Evolutionary conservation across 2,113 vertebrate species (phyloP).

Genomic region (Hydrochoerus hydrochaeris): DNA sequence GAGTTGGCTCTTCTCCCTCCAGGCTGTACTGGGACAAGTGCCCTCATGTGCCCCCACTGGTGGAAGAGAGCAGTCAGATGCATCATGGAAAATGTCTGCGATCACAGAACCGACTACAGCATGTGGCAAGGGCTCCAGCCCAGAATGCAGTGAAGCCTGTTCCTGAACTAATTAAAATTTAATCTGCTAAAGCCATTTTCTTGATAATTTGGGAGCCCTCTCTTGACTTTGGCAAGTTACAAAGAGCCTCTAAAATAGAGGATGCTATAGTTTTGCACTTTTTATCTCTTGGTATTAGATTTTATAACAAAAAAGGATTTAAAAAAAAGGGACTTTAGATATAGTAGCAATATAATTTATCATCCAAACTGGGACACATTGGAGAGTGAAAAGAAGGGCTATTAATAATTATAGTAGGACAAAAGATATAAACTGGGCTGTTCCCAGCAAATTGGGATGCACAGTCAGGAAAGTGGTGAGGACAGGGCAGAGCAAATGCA

Average conservation of each 20-base stretch:
- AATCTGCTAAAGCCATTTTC: slow-evolving; percentile 73
- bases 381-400: slow-evolving; percentile 41
- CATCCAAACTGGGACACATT: slow-evolving; percentile 66
- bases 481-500: neutral
- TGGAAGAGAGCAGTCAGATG: neutral
- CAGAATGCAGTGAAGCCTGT: neutral
- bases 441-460: neutral
- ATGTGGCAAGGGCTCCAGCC: neutral
- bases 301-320: slow-evolving; percentile 19
- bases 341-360: slow-evolving; percentile 63
- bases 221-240: slow-evolving; percentile 66
- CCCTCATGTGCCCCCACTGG: slow-evolving; percentile 36
- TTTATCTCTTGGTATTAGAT: slow-evolving; percentile 60
- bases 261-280: slow-evolving; percentile 60
- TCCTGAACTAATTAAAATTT: slow-evolving; percentile 74
- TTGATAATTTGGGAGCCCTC: slow-evolving; percentile 72
- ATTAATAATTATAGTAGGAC: slow-evolving; percentile 58
- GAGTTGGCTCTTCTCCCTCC: slow-evolving; percentile 53
- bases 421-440: neutral
- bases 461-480: neutral
- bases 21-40: neutral
- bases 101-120: neutral
- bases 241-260: slow-evolving; percentile 66
- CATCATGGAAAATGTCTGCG: slow-evolving; percentile 38
- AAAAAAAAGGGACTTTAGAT: slow-evolving; percentile 22